These are phyloP conservation scores for Bemisia tabaci DNA, from an alignment of 1,140 invertebrate genomes.

Conservation along the genomic window DNA sequence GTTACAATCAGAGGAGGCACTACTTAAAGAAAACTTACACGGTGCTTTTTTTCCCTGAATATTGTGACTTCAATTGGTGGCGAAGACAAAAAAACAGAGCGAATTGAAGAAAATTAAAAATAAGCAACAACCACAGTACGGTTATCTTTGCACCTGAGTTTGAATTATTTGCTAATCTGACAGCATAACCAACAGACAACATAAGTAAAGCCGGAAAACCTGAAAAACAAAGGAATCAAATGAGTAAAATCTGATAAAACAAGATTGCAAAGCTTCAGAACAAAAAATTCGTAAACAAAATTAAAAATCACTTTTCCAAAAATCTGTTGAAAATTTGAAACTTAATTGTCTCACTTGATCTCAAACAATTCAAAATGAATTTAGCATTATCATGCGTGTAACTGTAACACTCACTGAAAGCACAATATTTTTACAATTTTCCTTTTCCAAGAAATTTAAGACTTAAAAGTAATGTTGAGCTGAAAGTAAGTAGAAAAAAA, in stretches of 20 bases:
- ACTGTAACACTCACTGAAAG: too few species aligned
- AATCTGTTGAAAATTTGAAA: too few species aligned
- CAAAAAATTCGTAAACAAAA: too few species aligned
- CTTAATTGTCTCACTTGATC: too few species aligned
- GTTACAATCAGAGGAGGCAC: neutral
- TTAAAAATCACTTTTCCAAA: too few species aligned
- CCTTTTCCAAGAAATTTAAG: too few species aligned
- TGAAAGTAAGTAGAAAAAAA: too few species aligned
- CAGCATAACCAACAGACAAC: neutral
- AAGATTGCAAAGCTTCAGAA: too few species aligned
- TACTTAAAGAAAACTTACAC: neutral
- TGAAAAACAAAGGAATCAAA: neutral
- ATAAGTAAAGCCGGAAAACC: neutral
- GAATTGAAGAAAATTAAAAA: neutral
- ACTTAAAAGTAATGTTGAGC: too few species aligned
- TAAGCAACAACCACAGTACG: neutral
- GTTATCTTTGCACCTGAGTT: neutral
- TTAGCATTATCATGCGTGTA: too few species aligned
- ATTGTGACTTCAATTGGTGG: neutral
- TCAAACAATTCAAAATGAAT: too few species aligned
- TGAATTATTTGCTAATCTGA: neutral
- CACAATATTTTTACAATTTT: too few species aligned
- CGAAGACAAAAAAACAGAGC: neutral
- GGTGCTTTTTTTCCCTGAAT: neutral
- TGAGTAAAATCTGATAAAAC: neutral